Evolutionary conservation across 2,888 invertebrate genomes (phyloP).

Genomic region (Ophion obscuratus): DNA sequence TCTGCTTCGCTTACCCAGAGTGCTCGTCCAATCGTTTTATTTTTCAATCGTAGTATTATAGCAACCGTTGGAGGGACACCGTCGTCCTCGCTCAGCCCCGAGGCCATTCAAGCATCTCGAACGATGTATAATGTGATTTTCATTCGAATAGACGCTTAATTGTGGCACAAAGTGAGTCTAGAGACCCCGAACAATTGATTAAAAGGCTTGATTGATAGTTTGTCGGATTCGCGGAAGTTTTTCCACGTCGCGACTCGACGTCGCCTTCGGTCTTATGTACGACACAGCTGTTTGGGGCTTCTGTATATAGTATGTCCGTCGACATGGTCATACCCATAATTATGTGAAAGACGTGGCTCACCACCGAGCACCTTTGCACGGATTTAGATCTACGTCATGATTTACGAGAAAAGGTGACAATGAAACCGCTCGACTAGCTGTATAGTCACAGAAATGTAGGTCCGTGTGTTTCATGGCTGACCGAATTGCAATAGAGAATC

Average conservation of each 20-base stretch:
- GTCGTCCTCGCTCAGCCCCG: constrained; percentile 12
- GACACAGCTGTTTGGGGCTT: neutral
- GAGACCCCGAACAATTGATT: constrained; percentile 22
- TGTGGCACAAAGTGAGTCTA: constrained; percentile 33
- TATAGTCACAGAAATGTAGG: neutral
- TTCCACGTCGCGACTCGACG: constrained; percentile 2
- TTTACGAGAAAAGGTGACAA: constrained; percentile 1
- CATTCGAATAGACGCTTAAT: constrained; percentile 50
- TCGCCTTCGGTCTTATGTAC: neutral
- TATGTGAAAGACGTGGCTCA: neutral
- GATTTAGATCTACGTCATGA: neutral
- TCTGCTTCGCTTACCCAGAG: constrained; percentile 17
- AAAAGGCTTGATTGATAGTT: constrained; percentile 27
- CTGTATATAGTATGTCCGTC: neutral
- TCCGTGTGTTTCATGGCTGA: constrained; percentile 3
- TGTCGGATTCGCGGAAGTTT: constrained; percentile 16
- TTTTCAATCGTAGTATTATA: constrained; percentile 53
- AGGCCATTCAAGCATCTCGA: constrained; percentile 24
- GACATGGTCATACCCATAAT: neutral
- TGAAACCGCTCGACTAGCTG: neutral
- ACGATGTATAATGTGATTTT: constrained; percentile 33
- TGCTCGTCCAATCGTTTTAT: constrained; percentile 54
- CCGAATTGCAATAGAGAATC: constrained; percentile 6
- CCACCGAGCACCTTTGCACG: neutral
- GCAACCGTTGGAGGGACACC: constrained; percentile 17